phyloP scores from a whole-genome alignment of 37 sponge, comb jelly and placozoan genomes.

The Beroe forskalii region DNA sequence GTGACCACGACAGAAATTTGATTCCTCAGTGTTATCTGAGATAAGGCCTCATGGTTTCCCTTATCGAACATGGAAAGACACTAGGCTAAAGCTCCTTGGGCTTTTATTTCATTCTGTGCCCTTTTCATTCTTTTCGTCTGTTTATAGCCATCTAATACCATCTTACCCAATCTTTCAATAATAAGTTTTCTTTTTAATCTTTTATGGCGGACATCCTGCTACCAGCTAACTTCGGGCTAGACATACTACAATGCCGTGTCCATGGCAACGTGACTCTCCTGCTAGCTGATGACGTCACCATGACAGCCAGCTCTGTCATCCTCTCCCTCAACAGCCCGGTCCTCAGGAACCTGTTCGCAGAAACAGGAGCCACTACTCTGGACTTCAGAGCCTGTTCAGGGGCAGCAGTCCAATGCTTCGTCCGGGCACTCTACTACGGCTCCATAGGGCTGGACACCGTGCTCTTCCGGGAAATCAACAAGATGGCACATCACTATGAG shows the following conservation, averaged over 20 bases:
- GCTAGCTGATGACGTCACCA: neutral
- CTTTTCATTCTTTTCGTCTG: no score
- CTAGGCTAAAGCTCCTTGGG: no score
- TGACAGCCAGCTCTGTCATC: conserved; percentile 19
- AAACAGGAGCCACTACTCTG: neutral
- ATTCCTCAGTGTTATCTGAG: no score
- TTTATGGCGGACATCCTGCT: neutral
- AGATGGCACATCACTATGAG: conserved; percentile 10
- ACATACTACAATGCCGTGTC: neutral
- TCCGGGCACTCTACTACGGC: neutral
- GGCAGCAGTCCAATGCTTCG: neutral
- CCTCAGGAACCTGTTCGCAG: neutral
- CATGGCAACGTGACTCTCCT: neutral
- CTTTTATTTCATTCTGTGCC: no score
- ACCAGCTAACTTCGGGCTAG: conserved; percentile 5
- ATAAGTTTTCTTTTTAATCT: no score
- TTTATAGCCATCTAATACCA: no score
- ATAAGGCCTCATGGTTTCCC: no score
- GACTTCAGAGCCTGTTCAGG: neutral
- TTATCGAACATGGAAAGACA: no score
- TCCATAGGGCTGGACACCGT: neutral
- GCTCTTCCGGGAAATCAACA: conserved; percentile 31
- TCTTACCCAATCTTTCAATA: no score
- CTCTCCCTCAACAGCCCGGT: conserved; percentile 56
- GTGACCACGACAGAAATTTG: no score